These are phyloP conservation scores for Venturia canescens DNA, from an alignment of 1,140 invertebrate genomes.

Conservation along the genomic window DNA sequence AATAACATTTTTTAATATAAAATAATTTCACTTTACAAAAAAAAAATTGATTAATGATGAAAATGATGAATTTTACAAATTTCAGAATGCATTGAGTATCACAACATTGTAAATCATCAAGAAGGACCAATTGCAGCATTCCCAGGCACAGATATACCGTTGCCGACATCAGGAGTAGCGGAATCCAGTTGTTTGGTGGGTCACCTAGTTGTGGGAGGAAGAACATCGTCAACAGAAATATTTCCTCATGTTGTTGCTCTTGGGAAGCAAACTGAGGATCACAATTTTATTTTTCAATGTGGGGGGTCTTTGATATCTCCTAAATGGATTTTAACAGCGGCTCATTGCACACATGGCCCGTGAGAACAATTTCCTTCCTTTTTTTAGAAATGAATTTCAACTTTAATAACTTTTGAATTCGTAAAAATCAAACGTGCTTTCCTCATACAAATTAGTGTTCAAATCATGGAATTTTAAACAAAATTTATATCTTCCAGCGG, in stretches of 20 bases:
- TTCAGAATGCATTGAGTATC: constrained; percentile 39
- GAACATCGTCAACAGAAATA: constrained; percentile 77
- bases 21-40: too few species aligned
- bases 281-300: constrained; percentile 67
- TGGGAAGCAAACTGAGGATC: constrained; percentile 61
- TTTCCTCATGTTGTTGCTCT: constrained; percentile 80
- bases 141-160: neutral
- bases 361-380: constrained; percentile 46
- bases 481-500: constrained; percentile 47
- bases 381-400: too few species aligned
- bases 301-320: constrained; percentile 72
- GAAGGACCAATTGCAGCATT: neutral
- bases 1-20: too few species aligned
- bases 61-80: too few species aligned
- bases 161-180: neutral
- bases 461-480: neutral
- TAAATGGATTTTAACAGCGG: constrained; percentile 73
- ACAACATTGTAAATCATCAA: neutral
- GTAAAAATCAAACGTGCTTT: too few species aligned
- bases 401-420: too few species aligned
- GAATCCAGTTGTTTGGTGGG: neutral
- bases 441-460: too few species aligned
- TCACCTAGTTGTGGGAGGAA: constrained; percentile 56
- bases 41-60: too few species aligned
- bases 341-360: constrained; percentile 68